Conservation (phyloP, 2,888 invertebrate genomes). For the Drosophila multiciliata region DNA sequence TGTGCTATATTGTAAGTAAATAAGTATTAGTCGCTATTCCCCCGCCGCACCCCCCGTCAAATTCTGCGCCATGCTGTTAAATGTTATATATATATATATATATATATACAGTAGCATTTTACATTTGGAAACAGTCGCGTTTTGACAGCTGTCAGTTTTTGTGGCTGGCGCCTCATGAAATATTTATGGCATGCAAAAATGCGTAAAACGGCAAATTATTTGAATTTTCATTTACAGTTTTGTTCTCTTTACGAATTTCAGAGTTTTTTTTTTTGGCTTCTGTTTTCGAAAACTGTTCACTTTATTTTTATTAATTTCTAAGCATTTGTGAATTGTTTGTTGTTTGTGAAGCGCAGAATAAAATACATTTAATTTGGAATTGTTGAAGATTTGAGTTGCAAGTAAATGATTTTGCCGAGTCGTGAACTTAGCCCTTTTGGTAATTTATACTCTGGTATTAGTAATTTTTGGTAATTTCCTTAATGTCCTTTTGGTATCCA, state of each 20-base stretch:
- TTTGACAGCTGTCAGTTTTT: constrained; percentile 79
- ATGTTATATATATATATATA: constrained; percentile 45
- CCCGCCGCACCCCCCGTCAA: not conserved
- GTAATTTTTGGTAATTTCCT: constrained; percentile 80
- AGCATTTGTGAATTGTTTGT: not conserved
- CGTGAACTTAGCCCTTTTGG: constrained; percentile 21
- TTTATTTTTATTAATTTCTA: not conserved
- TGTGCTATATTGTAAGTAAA: constrained; percentile 1
- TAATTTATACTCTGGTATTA: constrained; percentile 63
- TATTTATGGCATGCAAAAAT: constrained; percentile 72
- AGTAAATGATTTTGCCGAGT: not conserved
- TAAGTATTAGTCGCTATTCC: constrained; percentile 5
- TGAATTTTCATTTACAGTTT: constrained; percentile 43
- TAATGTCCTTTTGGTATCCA: constrained; percentile 72
- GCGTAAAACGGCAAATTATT: constrained; percentile 60
- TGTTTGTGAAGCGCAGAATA: not conserved
- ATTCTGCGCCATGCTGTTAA: constrained; percentile 62
- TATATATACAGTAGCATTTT: constrained; percentile 38
- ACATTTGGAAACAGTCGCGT: constrained; percentile 64
- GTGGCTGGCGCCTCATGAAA: constrained; percentile 71
- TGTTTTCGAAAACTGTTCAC: not conserved
- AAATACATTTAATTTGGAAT: too few relatives aligned
- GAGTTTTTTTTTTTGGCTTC: constrained; percentile 6
- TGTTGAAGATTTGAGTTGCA: not conserved
- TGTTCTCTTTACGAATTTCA: constrained; percentile 21